Base-by-base conservation (phyloP, 30 jellyfish, hydroid and myxozoan species). In the Turritopsis rubra region DNA sequence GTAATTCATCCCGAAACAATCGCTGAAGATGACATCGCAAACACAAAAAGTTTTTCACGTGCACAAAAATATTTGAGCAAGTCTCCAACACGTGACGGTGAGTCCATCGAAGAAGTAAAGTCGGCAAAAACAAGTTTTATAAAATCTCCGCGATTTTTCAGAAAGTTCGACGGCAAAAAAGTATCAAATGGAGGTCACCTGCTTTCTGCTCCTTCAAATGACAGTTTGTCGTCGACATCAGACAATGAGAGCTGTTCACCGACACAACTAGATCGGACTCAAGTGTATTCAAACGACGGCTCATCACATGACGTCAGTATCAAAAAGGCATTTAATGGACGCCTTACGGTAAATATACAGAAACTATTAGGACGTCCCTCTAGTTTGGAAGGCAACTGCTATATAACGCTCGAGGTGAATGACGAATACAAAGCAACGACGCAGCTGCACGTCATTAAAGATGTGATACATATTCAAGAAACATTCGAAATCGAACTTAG, bases 401-500 rank as follows among this genome's bases (percentile, higher is more conserved):
- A 86, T 29, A 78, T 94, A 30, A 85, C 87, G 7, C 52, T 93
- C 17, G 96, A 88, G 73, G 77, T 93, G 7, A 97, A 93, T 54
- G 97, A 86, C 71, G 96, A 88, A 52, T 88, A 85, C 80, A 85
- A 93, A 84, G 99, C 99, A 9, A 74, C 91, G 24, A 93, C 96
- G 7, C 23, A 94, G 29, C 76, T 66, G 1, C 78, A 85, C 82
- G 74, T 54, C 68, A 21, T 89, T 54, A 75, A 75, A 52, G 88
- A 83, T 23, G 28, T 52, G 28, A 52, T 83, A 19, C 28, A 81
- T 18, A 66, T 88, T 52, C 96, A 93, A 24, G 99, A 93, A 77
- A 88, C 77, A 21, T 93, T 93, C 75, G 99, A 93, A 52, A 87
- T 93, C 65, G 99, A 93, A 72, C 80, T 93, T 1, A 85, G 92